These are phyloP conservation scores for Caenorhabditis sp. DNA, from an alignment of 2,888 invertebrate species.

Conservation along the genomic window DNA sequence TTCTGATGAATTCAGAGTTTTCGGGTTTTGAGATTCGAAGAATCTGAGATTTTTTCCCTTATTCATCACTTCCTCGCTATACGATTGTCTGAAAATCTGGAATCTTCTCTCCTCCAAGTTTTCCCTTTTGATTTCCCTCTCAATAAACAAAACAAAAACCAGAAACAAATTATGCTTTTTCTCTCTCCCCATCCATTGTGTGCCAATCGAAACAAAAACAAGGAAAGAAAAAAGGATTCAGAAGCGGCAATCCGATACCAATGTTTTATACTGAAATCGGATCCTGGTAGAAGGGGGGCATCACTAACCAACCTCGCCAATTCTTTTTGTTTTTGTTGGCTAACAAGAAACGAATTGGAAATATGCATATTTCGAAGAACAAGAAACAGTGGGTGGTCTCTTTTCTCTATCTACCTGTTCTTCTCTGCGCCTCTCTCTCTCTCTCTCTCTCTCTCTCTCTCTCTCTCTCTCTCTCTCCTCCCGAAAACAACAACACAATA, in stretches of 20 bases:
- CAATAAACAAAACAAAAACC: conserved; percentile 4
- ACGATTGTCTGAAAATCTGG: conserved; percentile 12
- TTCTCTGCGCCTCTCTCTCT: not conserved
- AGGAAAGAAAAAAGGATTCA: not conserved
- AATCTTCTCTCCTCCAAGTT: not conserved
- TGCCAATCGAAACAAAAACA: conserved; percentile 6
- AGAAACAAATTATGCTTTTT: not conserved
- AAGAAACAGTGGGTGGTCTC: conserved; percentile 30
- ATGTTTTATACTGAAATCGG: conserved; percentile 60
- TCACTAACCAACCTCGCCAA: conserved; percentile 9
- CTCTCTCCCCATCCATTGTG: not conserved
- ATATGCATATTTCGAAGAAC: not conserved
- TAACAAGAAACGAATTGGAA: not conserved
- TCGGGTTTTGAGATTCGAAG: no score
- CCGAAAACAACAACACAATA: conserved; percentile 2
- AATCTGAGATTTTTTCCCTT: not conserved
- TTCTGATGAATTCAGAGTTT: no score
- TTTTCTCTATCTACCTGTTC: not conserved
- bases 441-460: no score
- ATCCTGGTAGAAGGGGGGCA: conserved; percentile 12
- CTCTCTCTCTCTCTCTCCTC: not conserved
- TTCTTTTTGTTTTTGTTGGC: not conserved
- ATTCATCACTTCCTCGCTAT: not conserved
- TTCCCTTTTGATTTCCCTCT: not conserved
- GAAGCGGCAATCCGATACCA: conserved; percentile 46